Evolutionary conservation across 2,113 vertebrate genomes (phyloP).

Genomic region (Passer domesticus): DNA sequence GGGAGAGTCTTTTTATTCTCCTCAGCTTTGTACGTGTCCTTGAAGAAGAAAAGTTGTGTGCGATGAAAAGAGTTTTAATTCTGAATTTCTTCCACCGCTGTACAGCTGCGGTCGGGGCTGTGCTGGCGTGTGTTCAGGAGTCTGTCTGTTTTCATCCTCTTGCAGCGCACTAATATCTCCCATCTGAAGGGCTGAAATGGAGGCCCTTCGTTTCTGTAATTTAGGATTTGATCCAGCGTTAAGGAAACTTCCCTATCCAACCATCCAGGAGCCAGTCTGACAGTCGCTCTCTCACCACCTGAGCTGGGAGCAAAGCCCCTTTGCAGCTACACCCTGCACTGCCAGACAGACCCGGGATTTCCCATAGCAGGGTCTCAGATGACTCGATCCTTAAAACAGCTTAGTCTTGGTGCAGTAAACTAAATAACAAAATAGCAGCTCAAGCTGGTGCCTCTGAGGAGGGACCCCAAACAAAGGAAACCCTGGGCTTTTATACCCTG

Average conservation of each 20-base stretch:
- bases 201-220: not conserved
- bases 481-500: not conserved
- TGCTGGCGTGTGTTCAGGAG: not conserved
- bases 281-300: not conserved
- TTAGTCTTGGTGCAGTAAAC: not conserved
- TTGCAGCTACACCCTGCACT: not conserved
- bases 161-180: not conserved
- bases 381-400: not conserved
- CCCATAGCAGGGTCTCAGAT: not conserved
- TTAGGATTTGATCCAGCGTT: not conserved
- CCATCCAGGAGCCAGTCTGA: not conserved
- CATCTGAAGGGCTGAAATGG: slow-evolving; percentile 34
- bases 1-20: not conserved
- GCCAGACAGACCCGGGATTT: not conserved
- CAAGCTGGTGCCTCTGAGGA: not conserved
- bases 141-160: slow-evolving; percentile 35
- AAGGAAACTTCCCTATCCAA: not conserved
- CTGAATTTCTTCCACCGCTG: not conserved
- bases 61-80: not conserved
- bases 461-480: not conserved
- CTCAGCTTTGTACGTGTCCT: not conserved
- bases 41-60: not conserved
- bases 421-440: not conserved
- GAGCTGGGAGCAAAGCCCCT: not conserved
- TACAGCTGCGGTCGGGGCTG: not conserved